Base-by-base conservation (phyloP, 2,797 vertebrate genomes). In the Enteromius paludinosus region DNA sequence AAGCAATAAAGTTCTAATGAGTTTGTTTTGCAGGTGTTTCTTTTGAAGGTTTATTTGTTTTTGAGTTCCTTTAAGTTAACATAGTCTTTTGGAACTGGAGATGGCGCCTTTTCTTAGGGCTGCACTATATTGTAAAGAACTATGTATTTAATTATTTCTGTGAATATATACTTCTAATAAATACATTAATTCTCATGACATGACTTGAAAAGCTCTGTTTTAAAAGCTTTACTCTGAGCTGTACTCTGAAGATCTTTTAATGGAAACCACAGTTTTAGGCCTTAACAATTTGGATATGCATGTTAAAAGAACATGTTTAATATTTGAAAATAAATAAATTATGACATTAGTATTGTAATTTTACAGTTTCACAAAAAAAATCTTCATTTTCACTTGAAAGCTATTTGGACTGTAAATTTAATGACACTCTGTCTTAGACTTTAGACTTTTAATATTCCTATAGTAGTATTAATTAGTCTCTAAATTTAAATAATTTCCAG, bases 1-100 rank as follows among this genome's bases (percentile, higher is more conserved):
- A 17, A 54, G 52, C 10, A 52, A 62, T 17, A 79, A 25, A 54
- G 33, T 61, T 62, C 30, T 62, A 59, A 74, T 59, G n/a, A n/a
- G 33, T 75, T 59, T 59, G 72, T 59, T 62, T 23, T 59, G 33
- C 49, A 6, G n/a, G 49, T 18, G 20, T 62, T 61, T 12, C 35
- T 1, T 41, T 61, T 76, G 38, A 61, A 25, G 23, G 8, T 43
- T 17, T 76, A 28, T 75, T 61, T 45, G 35, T 14, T 18, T 45
- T 62, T 45, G 5, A 33, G 17, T 59, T 9, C n/a, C 15, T 76
- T 62, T 12, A 54, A 38, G 15, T 41, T 68, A 49, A 78, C n/a
- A 2, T 47, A 47, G 20, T 30, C 41, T 23, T 65, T 77, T 30
- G 10, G 28, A 64, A 49, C 7, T 33, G 28, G 11, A 47, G 41